Base-by-base conservation (phyloP, 2,797 vertebrate species). In the Botia almorhae region DNA sequence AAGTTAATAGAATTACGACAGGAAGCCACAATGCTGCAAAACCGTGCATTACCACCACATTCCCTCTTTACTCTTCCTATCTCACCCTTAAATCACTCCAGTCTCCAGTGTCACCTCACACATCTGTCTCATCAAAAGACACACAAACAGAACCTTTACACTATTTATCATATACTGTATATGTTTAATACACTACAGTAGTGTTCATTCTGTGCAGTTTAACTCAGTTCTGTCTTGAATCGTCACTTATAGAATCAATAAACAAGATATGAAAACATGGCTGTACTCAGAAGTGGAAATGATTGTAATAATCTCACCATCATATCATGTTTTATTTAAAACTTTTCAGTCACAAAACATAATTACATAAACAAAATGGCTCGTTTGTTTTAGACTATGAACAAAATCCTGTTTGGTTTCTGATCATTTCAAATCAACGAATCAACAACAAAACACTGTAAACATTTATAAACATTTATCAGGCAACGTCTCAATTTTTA, bases 11-110 rank as follows among this genome's bases (percentile, higher is more conserved):
- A 85, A 90, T 90, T 86, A 84, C 81, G 78, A 90, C 87, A 91
- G 91, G 91, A 93, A 94, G 91, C 91, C 91, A 87, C 90, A 90
- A 76, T 64, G 78, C 88, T 90, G 91, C 87, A 85, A 65, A 83
- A 74, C 68, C 51, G 60, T 85, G 81, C 82, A 83, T 85, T 72
- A n/a, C 82, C 81, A 88, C 85, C 60, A n/a, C 81, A 81, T 81
- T 81, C 60, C 63, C 46, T 51, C 51, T 81, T 81, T 46, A 55
- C 51, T 48, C 60, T 85, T 85, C 72, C 87, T 71, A 48, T 72
- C 73, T 81, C 69, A 84, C 75, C 73, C 81, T 78, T 72, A 78
- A 85, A 65, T 46, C 43, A 50, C 83, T 78, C 76, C 79, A 81
- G 63, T 81, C 77, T 23, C 13, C n/a, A n/a, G n/a, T 71, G 58